Percentiles rank a stretch among this genome's conserved stretches.
phyloP scores from a whole-genome alignment of 2,113 vertebrate genomes.

The Mastomys coucha region DNA sequence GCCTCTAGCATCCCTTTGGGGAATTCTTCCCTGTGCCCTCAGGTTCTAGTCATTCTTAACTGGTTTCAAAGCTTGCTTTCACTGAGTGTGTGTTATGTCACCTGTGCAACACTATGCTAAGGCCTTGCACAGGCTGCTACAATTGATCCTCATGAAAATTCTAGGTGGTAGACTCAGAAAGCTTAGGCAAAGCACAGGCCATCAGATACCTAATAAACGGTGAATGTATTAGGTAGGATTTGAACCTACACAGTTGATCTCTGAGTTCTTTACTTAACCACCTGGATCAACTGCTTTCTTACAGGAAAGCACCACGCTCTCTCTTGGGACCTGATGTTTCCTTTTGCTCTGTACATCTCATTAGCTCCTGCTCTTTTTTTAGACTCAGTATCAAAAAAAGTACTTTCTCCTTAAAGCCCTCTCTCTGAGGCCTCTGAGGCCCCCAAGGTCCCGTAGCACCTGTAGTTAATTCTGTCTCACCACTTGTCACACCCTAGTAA shows the following conservation, averaged over 20 bases:
- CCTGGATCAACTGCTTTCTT: background rate
- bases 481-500: background rate
- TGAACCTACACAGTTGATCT: background rate
- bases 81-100: background rate
- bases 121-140: background rate
- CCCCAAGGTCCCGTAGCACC: background rate
- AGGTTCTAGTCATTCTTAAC: background rate
- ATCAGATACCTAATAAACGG: background rate
- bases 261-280: background rate
- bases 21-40: background rate
- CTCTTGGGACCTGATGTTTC: background rate
- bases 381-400: background rate
- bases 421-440: background rate
- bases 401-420: conserved; percentile 12
- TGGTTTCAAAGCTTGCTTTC: background rate
- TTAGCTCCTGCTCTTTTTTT: background rate
- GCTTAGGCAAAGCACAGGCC: background rate
- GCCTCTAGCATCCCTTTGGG: background rate
- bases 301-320: background rate
- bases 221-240: background rate
- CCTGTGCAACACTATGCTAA: background rate
- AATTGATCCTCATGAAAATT: background rate
- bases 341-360: background rate
- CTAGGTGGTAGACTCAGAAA: background rate
- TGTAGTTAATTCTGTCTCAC: background rate